A percentile compares a stretch with the other conserved stretches of the same genome.
phyloP scores from a whole-genome alignment of 2,888 invertebrate species.

The Nomada flava region DNA sequence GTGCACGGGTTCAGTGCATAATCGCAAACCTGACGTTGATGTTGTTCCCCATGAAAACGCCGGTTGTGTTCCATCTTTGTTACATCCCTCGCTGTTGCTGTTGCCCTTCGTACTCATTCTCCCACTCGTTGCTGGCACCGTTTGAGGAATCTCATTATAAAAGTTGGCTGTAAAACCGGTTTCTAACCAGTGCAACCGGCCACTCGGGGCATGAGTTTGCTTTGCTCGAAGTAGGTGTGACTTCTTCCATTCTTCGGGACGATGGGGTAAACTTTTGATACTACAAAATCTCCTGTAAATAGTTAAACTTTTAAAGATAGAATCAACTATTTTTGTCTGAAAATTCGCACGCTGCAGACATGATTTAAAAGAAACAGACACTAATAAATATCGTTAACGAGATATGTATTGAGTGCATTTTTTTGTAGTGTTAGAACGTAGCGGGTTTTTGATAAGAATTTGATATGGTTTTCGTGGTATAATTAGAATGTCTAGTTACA shows the following conservation, averaged over 20 bases:
- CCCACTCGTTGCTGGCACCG: constrained; percentile 50
- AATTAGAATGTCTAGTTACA: too few species aligned
- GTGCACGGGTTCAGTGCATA: not conserved
- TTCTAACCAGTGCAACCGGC: constrained; percentile 69
- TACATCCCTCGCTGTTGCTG: constrained; percentile 36
- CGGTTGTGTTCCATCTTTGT: constrained; percentile 41
- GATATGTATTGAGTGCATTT: not conserved
- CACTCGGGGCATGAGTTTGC: constrained; percentile 61
- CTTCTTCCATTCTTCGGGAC: constrained; percentile 40
- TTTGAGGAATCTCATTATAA: constrained; percentile 78
- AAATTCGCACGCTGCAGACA: too few species aligned
- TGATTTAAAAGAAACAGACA: too few species aligned
- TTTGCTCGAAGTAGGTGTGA: constrained; percentile 55
- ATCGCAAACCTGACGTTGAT: constrained; percentile 45
- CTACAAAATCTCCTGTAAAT: not conserved
- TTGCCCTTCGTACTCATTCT: constrained; percentile 40
- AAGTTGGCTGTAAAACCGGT: constrained; percentile 77
- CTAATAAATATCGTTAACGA: too few species aligned
- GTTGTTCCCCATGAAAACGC: constrained; percentile 69
- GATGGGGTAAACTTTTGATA: constrained; percentile 40
- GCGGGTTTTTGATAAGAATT: not conserved
- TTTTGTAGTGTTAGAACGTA: not conserved
- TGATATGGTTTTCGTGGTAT: not conserved
- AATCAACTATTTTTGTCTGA: too few species aligned
- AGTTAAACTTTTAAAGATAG: not conserved